Base-by-base conservation (phyloP, 2,113 vertebrate genomes). In the Ascaphus truei region DNA sequence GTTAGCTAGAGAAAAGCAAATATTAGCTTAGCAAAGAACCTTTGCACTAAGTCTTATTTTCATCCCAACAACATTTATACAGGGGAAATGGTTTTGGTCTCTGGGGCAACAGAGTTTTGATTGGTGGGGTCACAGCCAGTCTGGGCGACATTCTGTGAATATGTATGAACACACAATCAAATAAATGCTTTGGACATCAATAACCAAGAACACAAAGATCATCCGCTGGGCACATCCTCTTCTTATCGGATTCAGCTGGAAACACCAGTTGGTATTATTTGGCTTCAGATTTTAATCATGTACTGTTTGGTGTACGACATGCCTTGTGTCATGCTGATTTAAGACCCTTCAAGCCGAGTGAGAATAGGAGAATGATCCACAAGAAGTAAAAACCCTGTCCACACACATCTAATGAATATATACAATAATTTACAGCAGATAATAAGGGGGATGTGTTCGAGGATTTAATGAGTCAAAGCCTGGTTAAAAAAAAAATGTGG, bases 1-100 rank as follows among this genome's bases (percentile, higher is more conserved):
- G 62, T 75, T 73, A 80, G 81, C 77, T 2, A 4, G 64, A 78
- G 76, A 75, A 69, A 82, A 83, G 74, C 69, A 81, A 86, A 83
- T 76, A 77, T 1, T 75, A 59, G 48, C 66, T 76, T 53, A 71
- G 69, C 60, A 1, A 3, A 36, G 62, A 39, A 39, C 29, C 63
- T 74, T 62, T 27, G 16, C 55, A 39, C 9, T n/a, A 22, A 23
- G 45, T 34, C 56, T 52, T 43, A 52, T 60, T 71, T 60, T 33
- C n/a, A 51, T 60, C 45, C 47, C 33, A 2, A 6, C 55, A 39
- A 26, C 30, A 51, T 68, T 68, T 59, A 60, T 43, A 37, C 56
- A 71, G 34, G 45, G 22, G 30, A 71, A 71, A 71, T 71, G 57
- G 33, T 71, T 71, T 69, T 39, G 33, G 65, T 69, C 67, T 60